These are phyloP conservation scores for Lasioglossum morio DNA, from an alignment of 2,888 invertebrate genomes.

Conservation along the genomic window DNA sequence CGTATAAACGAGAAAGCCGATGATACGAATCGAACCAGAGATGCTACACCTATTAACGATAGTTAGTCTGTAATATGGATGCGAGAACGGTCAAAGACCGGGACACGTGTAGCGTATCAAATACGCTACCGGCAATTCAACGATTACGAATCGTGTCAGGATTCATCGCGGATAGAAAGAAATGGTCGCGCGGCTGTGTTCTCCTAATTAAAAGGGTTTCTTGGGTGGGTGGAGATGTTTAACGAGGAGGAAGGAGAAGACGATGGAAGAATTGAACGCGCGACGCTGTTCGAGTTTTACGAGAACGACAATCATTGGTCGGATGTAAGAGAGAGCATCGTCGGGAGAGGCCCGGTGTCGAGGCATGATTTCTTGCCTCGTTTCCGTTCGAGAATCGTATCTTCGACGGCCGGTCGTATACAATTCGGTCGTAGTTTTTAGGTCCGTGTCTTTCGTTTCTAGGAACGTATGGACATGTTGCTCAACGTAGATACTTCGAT, in stretches of 20 bases:
- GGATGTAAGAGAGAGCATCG: constrained; percentile 29
- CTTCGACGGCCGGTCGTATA: constrained; percentile 28
- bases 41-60: constrained; percentile 3
- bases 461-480: constrained; percentile 68
- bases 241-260: neutral
- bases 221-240: neutral
- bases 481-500: constrained; percentile 77
- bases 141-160: constrained; percentile 5
- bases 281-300: constrained; percentile 49
- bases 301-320: constrained; percentile 69
- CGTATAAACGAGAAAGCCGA: neutral
- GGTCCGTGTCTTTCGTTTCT: constrained; percentile 39
- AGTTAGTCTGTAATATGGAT: neutral
- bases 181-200: constrained; percentile 6
- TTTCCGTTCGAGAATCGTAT: constrained; percentile 42
- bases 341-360: neutral
- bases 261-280: neutral
- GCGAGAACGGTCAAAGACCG: constrained; percentile 14
- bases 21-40: constrained; percentile 14
- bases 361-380: neutral
- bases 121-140: neutral
- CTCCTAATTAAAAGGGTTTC: neutral
- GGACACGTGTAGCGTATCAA: neutral
- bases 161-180: neutral
- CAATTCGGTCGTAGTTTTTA: constrained; percentile 62